These are phyloP conservation scores for Trichonephila clavipes DNA, from an alignment of 1,140 invertebrate genomes.

Conservation along the genomic window DNA sequence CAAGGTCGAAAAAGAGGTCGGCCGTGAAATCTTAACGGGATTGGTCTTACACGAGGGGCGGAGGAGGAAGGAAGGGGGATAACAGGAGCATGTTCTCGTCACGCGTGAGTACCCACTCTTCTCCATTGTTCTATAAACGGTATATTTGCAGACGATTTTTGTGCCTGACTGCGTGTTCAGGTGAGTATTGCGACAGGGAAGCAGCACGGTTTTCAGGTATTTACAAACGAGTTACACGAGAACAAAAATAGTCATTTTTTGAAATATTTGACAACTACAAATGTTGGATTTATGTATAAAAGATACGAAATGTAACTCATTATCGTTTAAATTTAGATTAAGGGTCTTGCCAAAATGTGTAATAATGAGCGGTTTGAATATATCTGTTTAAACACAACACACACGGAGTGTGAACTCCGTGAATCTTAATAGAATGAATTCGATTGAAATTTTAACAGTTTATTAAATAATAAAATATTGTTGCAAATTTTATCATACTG, in stretches of 20 bases:
- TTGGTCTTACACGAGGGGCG: background rate
- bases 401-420: too few relatives aligned
- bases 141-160: conserved; percentile 19
- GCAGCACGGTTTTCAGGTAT: background rate
- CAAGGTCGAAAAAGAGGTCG: conserved; percentile 36
- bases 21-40: conserved; percentile 52
- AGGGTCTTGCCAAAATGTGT: too few relatives aligned
- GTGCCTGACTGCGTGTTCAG: background rate
- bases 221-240: background rate
- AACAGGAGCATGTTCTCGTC: background rate
- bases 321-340: too few relatives aligned
- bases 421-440: too few relatives aligned
- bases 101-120: conserved; percentile 45
- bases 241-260: background rate
- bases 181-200: background rate
- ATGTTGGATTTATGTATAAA: too few relatives aligned
- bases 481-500: too few relatives aligned
- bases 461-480: too few relatives aligned
- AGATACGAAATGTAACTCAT: too few relatives aligned
- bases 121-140: conserved; percentile 24
- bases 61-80: background rate
- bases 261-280: too few relatives aligned
- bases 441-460: too few relatives aligned
- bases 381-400: too few relatives aligned
- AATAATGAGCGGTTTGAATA: too few relatives aligned